These are phyloP conservation scores for Isoperla grammatica DNA, from an alignment of 2,888 invertebrate species.

Conservation along the genomic window DNA sequence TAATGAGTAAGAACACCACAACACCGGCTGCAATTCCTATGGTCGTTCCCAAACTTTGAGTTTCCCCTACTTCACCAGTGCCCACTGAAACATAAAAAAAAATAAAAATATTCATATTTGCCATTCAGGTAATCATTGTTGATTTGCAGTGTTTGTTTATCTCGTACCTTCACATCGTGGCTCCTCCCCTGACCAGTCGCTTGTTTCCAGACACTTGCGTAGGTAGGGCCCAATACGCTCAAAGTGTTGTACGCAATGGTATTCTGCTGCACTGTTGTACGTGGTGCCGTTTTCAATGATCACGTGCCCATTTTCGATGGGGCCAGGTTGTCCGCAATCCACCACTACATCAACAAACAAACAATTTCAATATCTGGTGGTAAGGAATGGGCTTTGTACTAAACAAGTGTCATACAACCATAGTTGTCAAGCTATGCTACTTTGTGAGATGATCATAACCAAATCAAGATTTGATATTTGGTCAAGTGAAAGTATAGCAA, in stretches of 20 bases:
- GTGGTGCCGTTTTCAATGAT: conserved; percentile 78
- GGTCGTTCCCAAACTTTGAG: conserved; percentile 67
- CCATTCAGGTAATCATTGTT: not conserved
- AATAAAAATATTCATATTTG: not conserved
- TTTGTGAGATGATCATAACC: too few species aligned
- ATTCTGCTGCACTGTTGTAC: conserved; percentile 80
- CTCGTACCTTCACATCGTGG: conserved; percentile 68
- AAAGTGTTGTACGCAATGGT: conserved; percentile 82
- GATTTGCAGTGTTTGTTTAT: too few species aligned
- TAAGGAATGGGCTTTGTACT: too few species aligned
- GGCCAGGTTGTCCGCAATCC: conserved; percentile 73
- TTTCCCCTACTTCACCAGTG: conserved; percentile 63
- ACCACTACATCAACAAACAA: conserved; percentile 61
- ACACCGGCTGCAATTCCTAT: conserved; percentile 81
- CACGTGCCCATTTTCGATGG: conserved; percentile 78
- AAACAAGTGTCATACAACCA: too few species aligned
- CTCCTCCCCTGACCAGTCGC: conserved; percentile 81
- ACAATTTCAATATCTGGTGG: too few species aligned
- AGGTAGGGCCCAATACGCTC: conserved; percentile 76
- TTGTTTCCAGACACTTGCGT: conserved; percentile 77
- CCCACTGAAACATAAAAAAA: conserved; percentile 43
- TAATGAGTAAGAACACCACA: conserved; percentile 68
- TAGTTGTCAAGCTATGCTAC: too few species aligned
- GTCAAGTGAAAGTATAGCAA: too few species aligned
- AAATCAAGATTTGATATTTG: too few species aligned